Conservation (phyloP, 1,140 invertebrate species). For the Habropoda laboriosa region DNA sequence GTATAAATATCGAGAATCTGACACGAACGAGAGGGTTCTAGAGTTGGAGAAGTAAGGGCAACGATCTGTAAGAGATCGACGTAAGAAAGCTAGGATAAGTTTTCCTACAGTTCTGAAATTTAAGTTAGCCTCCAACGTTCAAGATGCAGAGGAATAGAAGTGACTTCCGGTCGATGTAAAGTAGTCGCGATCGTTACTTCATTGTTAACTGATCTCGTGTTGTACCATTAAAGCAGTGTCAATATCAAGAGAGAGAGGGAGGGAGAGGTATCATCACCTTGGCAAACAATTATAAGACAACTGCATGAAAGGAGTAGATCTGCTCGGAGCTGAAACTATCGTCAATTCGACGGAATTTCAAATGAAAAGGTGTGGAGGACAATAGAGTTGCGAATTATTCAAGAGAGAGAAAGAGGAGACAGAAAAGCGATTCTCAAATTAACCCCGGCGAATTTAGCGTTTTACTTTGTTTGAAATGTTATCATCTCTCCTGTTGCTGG, state of each 20-base stretch:
- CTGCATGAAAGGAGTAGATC: neutral
- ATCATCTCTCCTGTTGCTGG: neutral
- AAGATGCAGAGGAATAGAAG: neutral
- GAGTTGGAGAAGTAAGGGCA: too few relatives aligned
- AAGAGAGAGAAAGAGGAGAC: neutral
- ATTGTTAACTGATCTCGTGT: neutral
- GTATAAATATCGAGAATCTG: too few relatives aligned
- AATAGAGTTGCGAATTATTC: neutral
- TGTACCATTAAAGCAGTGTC: neutral
- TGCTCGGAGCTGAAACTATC: neutral
- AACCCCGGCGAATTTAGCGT: neutral
- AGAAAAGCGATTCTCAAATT: neutral
- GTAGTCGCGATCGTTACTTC: neutral
- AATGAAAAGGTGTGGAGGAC: neutral
- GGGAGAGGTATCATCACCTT: neutral
- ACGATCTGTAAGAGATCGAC: too few relatives aligned
- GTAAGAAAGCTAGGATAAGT: too few relatives aligned
- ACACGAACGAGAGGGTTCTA: too few relatives aligned
- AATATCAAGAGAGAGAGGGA: too few relatives aligned
- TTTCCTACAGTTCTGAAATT: too few relatives aligned
- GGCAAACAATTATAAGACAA: neutral
- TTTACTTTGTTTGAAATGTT: neutral
- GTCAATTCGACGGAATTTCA: neutral
- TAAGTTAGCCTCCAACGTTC: too few relatives aligned
- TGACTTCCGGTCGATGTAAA: neutral